phyloP scores from a whole-genome alignment of 2,113 vertebrate genomes.

The Thomomys bottae region DNA sequence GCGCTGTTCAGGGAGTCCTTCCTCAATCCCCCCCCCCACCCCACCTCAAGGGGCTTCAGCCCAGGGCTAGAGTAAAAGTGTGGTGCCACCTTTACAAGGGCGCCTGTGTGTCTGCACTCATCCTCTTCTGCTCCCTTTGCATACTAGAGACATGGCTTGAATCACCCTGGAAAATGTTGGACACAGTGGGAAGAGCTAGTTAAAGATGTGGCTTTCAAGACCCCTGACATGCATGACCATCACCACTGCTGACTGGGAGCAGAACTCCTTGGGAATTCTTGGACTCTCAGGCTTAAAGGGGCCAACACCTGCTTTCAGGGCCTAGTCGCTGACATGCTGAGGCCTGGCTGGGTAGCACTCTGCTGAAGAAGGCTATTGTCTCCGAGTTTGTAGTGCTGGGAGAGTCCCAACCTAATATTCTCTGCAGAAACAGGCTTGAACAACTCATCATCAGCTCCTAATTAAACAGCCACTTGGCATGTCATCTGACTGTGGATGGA shows the following conservation, averaged over 20 bases:
- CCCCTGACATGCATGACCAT: background rate
- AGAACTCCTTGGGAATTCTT: background rate
- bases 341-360: background rate
- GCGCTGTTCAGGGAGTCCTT: background rate
- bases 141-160: background rate
- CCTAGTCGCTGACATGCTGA: background rate
- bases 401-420: constrained; percentile 53
- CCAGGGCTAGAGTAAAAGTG: background rate
- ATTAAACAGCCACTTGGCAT: constrained; percentile 74
- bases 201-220: background rate
- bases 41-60: background rate
- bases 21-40: no score
- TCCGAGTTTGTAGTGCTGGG: background rate
- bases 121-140: background rate
- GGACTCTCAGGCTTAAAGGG: background rate
- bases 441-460: constrained; percentile 72
- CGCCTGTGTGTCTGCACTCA: background rate
- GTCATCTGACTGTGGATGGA: constrained; percentile 78
- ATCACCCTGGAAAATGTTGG: background rate
- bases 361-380: background rate
- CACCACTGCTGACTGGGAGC: background rate
- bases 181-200: background rate
- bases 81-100: background rate
- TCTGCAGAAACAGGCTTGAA: constrained; percentile 40
- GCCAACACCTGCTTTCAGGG: background rate